Evolutionary conservation across 2,888 invertebrate genomes (phyloP).

Genomic region (Andrena dorsata): DNA sequence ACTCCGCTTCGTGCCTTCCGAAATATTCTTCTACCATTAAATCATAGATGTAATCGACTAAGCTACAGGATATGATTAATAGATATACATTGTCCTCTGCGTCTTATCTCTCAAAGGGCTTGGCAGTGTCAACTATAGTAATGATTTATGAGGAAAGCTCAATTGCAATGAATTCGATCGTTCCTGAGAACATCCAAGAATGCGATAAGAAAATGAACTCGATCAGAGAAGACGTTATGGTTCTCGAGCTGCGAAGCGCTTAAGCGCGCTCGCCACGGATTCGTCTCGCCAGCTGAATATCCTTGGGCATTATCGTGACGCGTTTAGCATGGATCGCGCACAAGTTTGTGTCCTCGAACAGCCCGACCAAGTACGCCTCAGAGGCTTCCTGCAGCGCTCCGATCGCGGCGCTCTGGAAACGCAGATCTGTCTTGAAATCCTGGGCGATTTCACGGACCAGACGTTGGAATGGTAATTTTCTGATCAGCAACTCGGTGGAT

Average conservation of each 20-base stretch:
- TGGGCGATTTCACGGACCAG: slow-evolving; percentile 98
- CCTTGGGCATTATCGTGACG: slow-evolving; percentile 99
- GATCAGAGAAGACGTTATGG: slow-evolving; percentile 40
- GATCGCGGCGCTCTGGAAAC: slow-evolving; percentile 98
- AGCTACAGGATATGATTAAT: slow-evolving; percentile 39
- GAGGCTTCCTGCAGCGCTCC: slow-evolving; percentile 96
- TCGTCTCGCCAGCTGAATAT: slow-evolving; percentile 97
- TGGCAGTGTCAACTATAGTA: slow-evolving; percentile 79
- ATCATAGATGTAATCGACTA: slow-evolving; percentile 34
- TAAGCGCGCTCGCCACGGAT: slow-evolving; percentile 98
- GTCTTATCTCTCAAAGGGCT: slow-evolving; percentile 60
- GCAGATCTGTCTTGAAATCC: slow-evolving; percentile 97
- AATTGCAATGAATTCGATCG: slow-evolving; percentile 66
- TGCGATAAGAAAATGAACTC: slow-evolving; percentile 71
- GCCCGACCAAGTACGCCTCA: slow-evolving; percentile 96
- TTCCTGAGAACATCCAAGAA: slow-evolving; percentile 64
- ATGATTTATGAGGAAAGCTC: slow-evolving; percentile 69
- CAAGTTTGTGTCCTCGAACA: slow-evolving; percentile 99
- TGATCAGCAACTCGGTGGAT: slow-evolving; percentile 97
- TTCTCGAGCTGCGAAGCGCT: slow-evolving; percentile 76
- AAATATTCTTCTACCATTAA: slow-evolving; percentile 25
- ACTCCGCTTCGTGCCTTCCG: slow-evolving; percentile 5
- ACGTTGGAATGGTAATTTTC: slow-evolving; percentile 97
- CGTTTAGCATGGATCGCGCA: slow-evolving; percentile 97
- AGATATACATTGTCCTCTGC: slow-evolving; percentile 31